Evolutionary conservation across 1,140 invertebrate species (phyloP).

Genomic region (Hydropsyche tenuis): DNA sequence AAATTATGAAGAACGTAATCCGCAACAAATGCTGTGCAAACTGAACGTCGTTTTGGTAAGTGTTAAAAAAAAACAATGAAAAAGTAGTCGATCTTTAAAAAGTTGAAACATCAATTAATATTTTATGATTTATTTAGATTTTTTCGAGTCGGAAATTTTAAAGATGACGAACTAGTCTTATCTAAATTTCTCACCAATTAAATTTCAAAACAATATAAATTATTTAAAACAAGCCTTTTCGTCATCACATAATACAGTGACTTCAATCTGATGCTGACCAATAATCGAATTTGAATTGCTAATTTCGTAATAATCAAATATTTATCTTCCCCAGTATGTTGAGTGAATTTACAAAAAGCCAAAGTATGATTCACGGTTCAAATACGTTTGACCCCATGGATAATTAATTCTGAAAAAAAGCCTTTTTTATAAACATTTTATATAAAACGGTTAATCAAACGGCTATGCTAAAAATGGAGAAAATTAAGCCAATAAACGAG

Average conservation of each 20-base stretch:
- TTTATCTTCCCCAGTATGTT: conserved; percentile 1
- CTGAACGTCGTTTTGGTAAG: no score
- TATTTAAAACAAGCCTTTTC: not conserved
- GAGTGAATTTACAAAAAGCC: not conserved
- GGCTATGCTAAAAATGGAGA: not conserved
- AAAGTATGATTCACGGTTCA: conserved; percentile 5
- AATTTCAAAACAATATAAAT: not conserved
- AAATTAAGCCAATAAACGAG: not conserved
- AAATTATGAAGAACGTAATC: conserved; percentile 2
- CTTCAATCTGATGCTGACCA: not conserved
- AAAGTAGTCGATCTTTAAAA: not conserved
- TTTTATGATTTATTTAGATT: no score
- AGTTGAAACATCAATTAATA: not conserved
- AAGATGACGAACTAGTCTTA: conserved; percentile 2
- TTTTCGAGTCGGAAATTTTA: not conserved
- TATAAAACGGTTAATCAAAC: not conserved
- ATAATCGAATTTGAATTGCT: not conserved
- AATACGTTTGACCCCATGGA: not conserved
- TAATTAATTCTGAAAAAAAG: not conserved
- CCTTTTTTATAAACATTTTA: not conserved
- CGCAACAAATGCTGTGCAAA: not conserved
- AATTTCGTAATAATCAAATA: conserved; percentile 11
- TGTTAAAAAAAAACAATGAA: not conserved
- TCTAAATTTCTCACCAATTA: not conserved
- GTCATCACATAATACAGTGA: not conserved